Evolutionary conservation across 2,797 vertebrate genomes (phyloP), one percentile per base, ranked within the genome.

Genomic region (Mus caroli): DNA sequence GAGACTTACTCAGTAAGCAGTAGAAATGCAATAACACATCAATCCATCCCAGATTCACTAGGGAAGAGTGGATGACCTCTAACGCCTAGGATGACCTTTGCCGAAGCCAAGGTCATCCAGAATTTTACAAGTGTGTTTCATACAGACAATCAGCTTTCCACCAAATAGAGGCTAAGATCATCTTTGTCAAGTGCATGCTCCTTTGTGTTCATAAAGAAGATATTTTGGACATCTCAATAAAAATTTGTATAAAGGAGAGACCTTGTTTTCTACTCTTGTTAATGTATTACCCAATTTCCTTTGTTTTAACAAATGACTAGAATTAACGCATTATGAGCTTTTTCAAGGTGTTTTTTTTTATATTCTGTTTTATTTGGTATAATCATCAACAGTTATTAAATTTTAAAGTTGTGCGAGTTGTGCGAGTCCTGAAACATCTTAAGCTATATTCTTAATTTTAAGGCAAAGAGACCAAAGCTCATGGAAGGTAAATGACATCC

Each of bases 91-190:
- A 96, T 94, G 85, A 87, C 94, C 94, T 93, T 97, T 88, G 88
- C 86, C 88, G 91, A 97, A 94, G 85, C 75, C 92, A 91, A 95
- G 64, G 88, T 94, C 97, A 96, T 97, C 88, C 76, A 97, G 90
- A 96, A 85, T 96, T 73, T 96, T 90, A 94, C 75, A 94, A 97
- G 79, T 78, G 34, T 69, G 3, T 94, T 92, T 97, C 85, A 58
- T 34, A 90, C 54, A 95, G 37, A 93, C 73, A 95, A 94, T 90
- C 88, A 67, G 90, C 90, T 69, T 94, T 3, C 88, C 58, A 14
- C 26, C 52, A 71, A 71, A 37, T 20, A 91, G 82, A 95, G 62
- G 94, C 71, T 88, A 71, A 86, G 56, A 37, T 92, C 84, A 95
- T 93, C 71, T 95, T 95, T 82, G 64, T 86, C 84, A 84, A 94